Evolutionary conservation across 1,140 invertebrate genomes (phyloP), one percentile per base, ranked within the genome.

Genomic region (Camponotus pennsylvanicus): DNA sequence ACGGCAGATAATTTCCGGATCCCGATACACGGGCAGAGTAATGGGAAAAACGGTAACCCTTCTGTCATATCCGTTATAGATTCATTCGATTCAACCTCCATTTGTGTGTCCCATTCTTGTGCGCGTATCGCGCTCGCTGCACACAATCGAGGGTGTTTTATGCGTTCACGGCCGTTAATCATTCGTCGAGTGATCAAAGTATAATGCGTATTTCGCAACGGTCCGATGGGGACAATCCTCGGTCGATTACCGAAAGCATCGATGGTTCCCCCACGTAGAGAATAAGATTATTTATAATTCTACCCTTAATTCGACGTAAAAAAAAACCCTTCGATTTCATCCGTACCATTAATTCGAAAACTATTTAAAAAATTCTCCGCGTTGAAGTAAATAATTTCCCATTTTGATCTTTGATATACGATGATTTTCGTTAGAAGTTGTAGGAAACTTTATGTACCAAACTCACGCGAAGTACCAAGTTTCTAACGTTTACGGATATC

Each of bases 1-100:
- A 66, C 88, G 88, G 89, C 89, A 90, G 89, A 89, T 90, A 90
- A 90, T 90, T 90, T 90, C 89, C 89, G 89, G 89, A 90, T 90
- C 78, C 86, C 77, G 89, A 90, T 90, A 90, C 88, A 90, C 71
- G 57, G 61, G 71, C 40, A 61, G 88, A 89, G 89, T 90, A 90
- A 90, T 90, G 89, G 89, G 89, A 86, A 90, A 90, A 90, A 90
- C 89, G 86, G 86, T 90, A 90, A 90, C 89, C 89, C 89, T 90
- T 88, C 86, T 80, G 89, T 90, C 89, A 90, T 90, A 90, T 90
- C 89, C 89, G 89, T 82, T 88, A 88, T 88, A 83, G 89, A 90
- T 90, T 90, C 89, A 71, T 90, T 90, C 80, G 82, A 86, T 88
- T 85, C 82, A 40, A 21, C 67, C 71, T 64, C 55, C 49, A 87